Evolutionary conservation across 2,113 vertebrate genomes (phyloP), one percentile per base, ranked within the genome.

Genomic region (Sapajus apella): DNA sequence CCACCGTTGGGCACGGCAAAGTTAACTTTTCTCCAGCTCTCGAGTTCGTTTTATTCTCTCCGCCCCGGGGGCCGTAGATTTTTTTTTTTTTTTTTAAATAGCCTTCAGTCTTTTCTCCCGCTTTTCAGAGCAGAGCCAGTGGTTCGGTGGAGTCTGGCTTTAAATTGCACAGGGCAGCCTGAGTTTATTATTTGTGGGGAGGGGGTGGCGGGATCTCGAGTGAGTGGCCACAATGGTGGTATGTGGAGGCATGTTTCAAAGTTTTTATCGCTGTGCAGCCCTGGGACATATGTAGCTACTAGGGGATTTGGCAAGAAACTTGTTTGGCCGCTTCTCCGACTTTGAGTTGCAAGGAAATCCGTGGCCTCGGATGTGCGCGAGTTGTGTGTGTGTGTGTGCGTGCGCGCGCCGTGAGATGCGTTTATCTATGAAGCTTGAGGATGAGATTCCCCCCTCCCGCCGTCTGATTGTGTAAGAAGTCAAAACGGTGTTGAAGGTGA

Each of bases 391-490:
- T 27, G 58, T n/a, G 32, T 18, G 5, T 17, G 61, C 13, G 61
- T 3, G 77, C 14, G 50, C 52, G 52, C 14, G 4, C 43, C 75
- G 32, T 66, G 45, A 72, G 68, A 80, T 79, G 50, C 50, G 10
- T 96, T 77, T 90, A 94, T 95, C 91, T 88, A 37, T 47, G 37
- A 93, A 64, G 45, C 61, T 58, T 58, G 45, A 95, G 70, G 80
- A 40, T 70, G 64, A 93, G 43, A 87, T 45, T 73, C 45, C 6
- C 6, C 66, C n/a, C 14, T 68, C n/a, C 27, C 7, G 5, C n/a
- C 43, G 20, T 90, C 66, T 91, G 91, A 87, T 95, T 81, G 91
- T 95, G 45, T 92, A 70, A 95, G 72, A 98, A 97, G 96, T 97
- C 87, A 92, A 90, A 97, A 90, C 84, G n/a, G 20, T 90, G 56